These are phyloP conservation scores for Carassius carassius DNA, from an alignment of 2,113 vertebrate genomes.

Conservation along the genomic window DNA sequence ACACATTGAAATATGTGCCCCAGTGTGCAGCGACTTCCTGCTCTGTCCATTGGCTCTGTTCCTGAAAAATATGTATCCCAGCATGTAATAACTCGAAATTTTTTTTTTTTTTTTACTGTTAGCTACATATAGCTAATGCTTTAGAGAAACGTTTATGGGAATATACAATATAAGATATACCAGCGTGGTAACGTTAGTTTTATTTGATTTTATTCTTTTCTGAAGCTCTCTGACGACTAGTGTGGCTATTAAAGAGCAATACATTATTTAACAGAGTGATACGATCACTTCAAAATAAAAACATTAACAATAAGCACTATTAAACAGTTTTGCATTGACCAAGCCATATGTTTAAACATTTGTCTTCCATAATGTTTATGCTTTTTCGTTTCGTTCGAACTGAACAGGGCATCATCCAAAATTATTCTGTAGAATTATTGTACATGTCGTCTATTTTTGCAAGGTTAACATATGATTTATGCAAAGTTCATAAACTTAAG, in stretches of 20 bases:
- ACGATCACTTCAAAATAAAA: neutral
- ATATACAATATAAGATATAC: neutral
- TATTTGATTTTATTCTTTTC: neutral
- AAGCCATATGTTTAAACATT: neutral
- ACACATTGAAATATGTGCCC: conserved; percentile 29
- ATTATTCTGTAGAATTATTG: neutral
- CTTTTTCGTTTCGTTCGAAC: neutral
- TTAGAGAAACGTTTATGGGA: neutral
- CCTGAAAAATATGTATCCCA: neutral
- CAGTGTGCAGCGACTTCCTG: conserved; percentile 5
- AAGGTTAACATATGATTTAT: neutral
- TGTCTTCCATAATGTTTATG: neutral
- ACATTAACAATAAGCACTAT: neutral
- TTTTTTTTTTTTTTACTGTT: neutral
- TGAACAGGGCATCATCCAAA: neutral
- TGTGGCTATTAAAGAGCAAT: neutral
- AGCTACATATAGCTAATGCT: neutral
- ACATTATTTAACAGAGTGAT: neutral
- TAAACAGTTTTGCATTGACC: neutral
- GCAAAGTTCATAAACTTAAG: too few relatives aligned
- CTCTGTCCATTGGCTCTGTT: conserved; percentile 41
- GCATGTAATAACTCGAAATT: neutral
- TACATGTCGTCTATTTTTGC: neutral
- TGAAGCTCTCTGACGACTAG: neutral
- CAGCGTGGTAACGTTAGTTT: neutral